Base-by-base conservation (phyloP, 1,140 invertebrate genomes). In the Stegodyphus dumicola region DNA sequence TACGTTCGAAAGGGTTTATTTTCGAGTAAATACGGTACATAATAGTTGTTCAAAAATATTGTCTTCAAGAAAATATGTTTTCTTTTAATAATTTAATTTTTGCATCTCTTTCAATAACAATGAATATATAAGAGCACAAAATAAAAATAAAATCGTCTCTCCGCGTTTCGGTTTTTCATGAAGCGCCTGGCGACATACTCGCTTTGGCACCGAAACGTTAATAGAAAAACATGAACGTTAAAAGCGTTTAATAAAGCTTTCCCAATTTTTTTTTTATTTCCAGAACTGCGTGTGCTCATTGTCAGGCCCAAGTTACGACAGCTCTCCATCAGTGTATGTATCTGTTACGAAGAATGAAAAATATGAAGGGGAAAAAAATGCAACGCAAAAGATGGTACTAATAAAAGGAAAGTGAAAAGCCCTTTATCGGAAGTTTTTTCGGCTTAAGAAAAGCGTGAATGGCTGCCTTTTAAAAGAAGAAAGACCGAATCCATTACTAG, bases 401-500 rank as follows among this genome's bases (percentile, higher is more conserved):
- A 84, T 84, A 84, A 84, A 84, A 84, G 81, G 60, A 84, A 84
- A 76, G 71, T 74, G 73, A 84, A 84, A 84, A 77, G 81, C 81
- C 56, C 70, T 74, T 75, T 75, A 75, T 75, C 71, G 54, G 81
- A 74, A 76, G 74, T 84, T 84, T 84, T 80, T 84, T 67, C 71
- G 64, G 81, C 81, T 70, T 84, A 84, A 84, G 81, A 84, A 83
- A 84, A 84, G 81, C 71, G 81, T 84, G 81, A 76, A 84, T 84
- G 66, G 81, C 52, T n/a, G 33, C 52, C 71, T 69, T 76, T 84
- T 84, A 75, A 76, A 77, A 69, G 54, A 71, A 75, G 65, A 84
- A 79, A 84, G 74, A 15, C 73, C 65, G 71, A 84, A 84, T 84
- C 81, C 81, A 84, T 84, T 84, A 76, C 81, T 65, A 80, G 77